phyloP scores from a whole-genome alignment of 2,888 invertebrate species.

The Mechanitis mazaeus region DNA sequence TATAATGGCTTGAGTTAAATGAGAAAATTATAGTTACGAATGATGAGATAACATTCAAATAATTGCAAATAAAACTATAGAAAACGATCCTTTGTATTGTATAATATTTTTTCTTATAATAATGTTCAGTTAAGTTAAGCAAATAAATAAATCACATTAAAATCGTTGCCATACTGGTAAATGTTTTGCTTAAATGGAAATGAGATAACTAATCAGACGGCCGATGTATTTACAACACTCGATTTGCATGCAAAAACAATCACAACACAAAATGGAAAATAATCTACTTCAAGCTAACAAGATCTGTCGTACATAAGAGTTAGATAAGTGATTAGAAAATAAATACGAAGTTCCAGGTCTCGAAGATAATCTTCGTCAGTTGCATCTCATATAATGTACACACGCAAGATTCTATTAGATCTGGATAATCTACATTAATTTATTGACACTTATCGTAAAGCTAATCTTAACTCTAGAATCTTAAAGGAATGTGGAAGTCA shows the following conservation, averaged over 20 bases:
- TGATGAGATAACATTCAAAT: slow-evolving; percentile 53
- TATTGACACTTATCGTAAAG: slow-evolving; percentile 56
- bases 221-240: slow-evolving; percentile 57
- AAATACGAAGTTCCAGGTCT: slow-evolving; percentile 43
- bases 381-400: slow-evolving; percentile 48
- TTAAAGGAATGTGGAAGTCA: slow-evolving; percentile 16
- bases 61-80: slow-evolving; percentile 41
- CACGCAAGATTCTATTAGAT: slow-evolving; percentile 72
- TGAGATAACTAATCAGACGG: slow-evolving; percentile 55
- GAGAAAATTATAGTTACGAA: slow-evolving; percentile 54
- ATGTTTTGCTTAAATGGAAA: slow-evolving; percentile 52
- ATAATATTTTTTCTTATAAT: slow-evolving; percentile 1
- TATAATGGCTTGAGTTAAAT: slow-evolving; percentile 65
- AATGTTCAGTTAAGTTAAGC: slow-evolving; percentile 18
- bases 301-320: slow-evolving; percentile 53
- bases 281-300: slow-evolving; percentile 61
- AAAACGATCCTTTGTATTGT: slow-evolving; percentile 13
- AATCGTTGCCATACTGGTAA: slow-evolving; percentile 39
- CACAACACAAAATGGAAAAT: slow-evolving; percentile 55
- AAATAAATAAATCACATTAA: slow-evolving; percentile 36
- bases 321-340: slow-evolving; percentile 61
- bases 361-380: not conserved
- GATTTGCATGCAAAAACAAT: slow-evolving; percentile 66
- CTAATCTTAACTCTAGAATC: slow-evolving; percentile 42
- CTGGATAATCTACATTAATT: slow-evolving; percentile 63